Conservation (phyloP, 2,797 vertebrate genomes). For the Rhynchonycteris naso region DNA sequence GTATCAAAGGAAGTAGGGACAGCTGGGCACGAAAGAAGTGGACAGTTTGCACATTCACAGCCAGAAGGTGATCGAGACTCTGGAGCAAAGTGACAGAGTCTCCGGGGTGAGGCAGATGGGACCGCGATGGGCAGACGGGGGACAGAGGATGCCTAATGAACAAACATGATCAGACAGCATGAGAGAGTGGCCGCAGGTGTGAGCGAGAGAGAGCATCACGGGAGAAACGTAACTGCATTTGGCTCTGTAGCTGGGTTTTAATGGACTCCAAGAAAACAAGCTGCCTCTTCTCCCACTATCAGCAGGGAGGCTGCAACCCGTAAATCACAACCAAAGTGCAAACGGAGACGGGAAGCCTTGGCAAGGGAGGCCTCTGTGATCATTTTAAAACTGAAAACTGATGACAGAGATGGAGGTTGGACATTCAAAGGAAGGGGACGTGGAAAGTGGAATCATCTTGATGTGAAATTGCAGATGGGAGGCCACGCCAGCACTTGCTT, state of each 20-base stretch:
- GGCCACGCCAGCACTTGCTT: neutral
- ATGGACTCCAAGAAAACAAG: neutral
- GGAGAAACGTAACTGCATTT: neutral
- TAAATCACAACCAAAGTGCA: neutral
- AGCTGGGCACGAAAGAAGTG: neutral
- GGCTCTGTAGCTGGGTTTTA: neutral
- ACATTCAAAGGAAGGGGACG: neutral
- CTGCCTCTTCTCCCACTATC: neutral
- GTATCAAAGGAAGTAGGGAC: neutral
- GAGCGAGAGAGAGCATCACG: neutral
- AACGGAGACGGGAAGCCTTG: neutral
- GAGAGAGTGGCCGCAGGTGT: neutral
- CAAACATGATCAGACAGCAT: neutral
- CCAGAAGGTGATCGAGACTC: neutral
- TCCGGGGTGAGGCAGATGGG: neutral
- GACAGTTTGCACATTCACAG: neutral
- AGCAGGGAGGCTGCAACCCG: neutral
- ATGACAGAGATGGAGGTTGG: neutral
- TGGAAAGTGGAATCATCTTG: neutral
- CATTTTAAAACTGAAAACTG: constrained; percentile 27
- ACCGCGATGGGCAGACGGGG: neutral
- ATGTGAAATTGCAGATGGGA: neutral
- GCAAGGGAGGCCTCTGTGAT: neutral
- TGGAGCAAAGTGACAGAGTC: neutral
- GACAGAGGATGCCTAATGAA: neutral